Conservation (phyloP, 92 coral and sea anemone species). For the Epizoanthus scotinus region DNA sequence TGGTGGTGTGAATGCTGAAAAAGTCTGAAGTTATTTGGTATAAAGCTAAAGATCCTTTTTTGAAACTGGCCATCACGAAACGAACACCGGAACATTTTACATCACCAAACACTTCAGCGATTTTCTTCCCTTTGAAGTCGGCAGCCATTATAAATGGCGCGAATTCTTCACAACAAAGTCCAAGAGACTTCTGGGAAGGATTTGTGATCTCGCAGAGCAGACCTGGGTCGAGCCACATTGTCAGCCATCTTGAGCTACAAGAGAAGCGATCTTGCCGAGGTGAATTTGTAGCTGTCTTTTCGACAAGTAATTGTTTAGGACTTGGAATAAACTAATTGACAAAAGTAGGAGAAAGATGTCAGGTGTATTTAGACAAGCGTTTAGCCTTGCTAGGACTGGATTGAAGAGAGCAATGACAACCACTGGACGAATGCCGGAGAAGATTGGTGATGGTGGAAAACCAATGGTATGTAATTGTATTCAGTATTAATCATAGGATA, state of each 20-base stretch:
- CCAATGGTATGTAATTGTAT: conserved; percentile 8
- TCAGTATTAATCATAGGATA: too few relatives aligned
- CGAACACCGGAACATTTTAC: conserved; percentile 22
- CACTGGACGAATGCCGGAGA: conserved; percentile 39
- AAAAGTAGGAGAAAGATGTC: conserved; percentile 17
- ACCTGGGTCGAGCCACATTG: conserved; percentile 3
- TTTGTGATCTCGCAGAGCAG: conserved; percentile 7
- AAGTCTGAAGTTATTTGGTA: conserved; percentile 24
- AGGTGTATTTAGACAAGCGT: conserved; percentile 3
- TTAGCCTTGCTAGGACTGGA: conserved; percentile 17
- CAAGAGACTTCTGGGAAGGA: conserved; percentile 34
- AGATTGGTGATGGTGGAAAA: conserved; percentile 37
- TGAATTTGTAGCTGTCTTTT: not conserved
- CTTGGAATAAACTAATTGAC: not conserved
- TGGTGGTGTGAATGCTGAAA: conserved; percentile 18
- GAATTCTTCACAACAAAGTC: conserved; percentile 30
- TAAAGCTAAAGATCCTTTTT: conserved; percentile 23
- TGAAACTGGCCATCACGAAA: conserved; percentile 11
- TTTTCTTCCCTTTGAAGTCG: conserved; percentile 6
- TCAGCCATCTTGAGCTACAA: conserved; percentile 27
- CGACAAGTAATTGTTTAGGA: not conserved
- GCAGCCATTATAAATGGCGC: conserved; percentile 39
- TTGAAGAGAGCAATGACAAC: conserved; percentile 40
- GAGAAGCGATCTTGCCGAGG: not conserved
- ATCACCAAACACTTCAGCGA: conserved; percentile 22